Evolutionary conservation across 2,113 vertebrate genomes (phyloP).

Genomic region (Ceyx cyanopectus): DNA sequence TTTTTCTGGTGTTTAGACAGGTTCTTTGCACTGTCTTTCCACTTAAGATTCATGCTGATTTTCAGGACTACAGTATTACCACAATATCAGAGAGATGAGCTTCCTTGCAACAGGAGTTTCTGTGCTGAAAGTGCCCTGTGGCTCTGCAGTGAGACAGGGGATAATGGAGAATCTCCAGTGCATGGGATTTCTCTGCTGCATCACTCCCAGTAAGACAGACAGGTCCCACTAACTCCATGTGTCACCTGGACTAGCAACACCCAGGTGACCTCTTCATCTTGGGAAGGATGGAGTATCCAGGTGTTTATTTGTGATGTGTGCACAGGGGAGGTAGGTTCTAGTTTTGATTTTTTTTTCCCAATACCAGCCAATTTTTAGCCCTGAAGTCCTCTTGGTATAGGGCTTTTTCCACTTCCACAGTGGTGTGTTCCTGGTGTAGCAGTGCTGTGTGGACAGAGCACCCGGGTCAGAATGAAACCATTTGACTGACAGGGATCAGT

Average conservation of each 20-base stretch:
- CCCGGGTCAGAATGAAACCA: background rate
- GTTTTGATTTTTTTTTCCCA: background rate
- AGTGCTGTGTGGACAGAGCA: background rate
- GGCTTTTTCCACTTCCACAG: background rate
- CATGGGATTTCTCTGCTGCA: background rate
- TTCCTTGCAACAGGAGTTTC: background rate
- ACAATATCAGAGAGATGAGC: background rate
- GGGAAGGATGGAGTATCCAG: background rate
- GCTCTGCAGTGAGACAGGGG: background rate
- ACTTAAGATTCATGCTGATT: background rate
- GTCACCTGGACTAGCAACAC: background rate
- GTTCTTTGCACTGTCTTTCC: background rate
- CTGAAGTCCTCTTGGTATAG: background rate
- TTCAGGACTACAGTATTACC: background rate
- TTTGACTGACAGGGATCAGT: background rate
- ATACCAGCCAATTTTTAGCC: background rate
- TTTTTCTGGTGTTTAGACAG: background rate
- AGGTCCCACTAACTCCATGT: background rate
- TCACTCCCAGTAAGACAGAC: background rate
- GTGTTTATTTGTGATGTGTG: background rate
- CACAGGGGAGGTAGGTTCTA: background rate
- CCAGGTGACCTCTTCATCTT: accelerated
- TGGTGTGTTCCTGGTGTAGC: background rate
- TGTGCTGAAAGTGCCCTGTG: background rate
- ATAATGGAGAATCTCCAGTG: background rate